Conservation (phyloP, 2,113 vertebrate genomes). For the Nipponia nippon region DNA sequence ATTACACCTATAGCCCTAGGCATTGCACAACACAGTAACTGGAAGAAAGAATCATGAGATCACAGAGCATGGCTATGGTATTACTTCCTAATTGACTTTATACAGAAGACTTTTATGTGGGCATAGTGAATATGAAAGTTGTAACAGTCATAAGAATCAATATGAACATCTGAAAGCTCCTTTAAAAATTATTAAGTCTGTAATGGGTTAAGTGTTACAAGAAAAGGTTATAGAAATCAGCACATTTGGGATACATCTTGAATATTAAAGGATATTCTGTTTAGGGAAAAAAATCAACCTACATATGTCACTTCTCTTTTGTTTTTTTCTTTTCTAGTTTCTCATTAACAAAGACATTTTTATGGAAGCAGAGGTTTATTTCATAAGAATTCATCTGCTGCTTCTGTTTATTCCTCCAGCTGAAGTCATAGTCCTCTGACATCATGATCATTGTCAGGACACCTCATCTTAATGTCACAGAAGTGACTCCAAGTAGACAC, state of each 20-base stretch:
- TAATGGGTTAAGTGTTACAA: not conserved
- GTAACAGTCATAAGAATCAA: not conserved
- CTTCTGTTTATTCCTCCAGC: not conserved
- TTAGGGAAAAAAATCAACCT: slow-evolving; percentile 13
- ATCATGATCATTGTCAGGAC: not conserved
- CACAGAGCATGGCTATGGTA: not conserved
- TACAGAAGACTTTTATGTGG: not conserved
- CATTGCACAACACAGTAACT: not conserved
- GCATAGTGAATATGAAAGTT: not conserved
- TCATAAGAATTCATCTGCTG: not conserved
- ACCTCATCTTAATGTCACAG: not conserved
- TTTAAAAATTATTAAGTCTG: not conserved
- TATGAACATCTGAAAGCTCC: not conserved
- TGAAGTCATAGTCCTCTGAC: not conserved
- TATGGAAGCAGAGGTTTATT: not conserved
- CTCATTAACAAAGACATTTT: not conserved
- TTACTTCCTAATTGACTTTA: not conserved
- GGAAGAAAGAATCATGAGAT: not conserved
- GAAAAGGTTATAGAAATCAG: not conserved
- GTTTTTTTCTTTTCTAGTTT: not conserved
- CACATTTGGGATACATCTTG: not conserved
- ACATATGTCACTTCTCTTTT: slow-evolving; percentile 26
- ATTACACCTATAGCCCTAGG: not conserved
- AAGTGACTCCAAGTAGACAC: not conserved
- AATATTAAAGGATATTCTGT: not conserved